These are phyloP conservation scores for Drosophila seguyi DNA, from an alignment of 1,140 invertebrate species.

Conservation along the genomic window DNA sequence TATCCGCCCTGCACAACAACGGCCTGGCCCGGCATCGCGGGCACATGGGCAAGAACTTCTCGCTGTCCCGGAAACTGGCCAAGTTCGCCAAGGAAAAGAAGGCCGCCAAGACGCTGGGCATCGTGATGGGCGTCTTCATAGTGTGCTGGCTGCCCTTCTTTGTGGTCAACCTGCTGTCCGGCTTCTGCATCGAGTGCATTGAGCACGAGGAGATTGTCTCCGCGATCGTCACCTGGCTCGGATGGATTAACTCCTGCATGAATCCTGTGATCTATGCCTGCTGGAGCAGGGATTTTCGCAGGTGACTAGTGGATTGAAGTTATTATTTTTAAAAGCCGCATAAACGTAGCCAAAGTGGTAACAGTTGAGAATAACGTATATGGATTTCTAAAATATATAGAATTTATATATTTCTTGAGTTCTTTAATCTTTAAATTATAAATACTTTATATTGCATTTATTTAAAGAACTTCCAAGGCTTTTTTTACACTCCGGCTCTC, in stretches of 20 bases:
- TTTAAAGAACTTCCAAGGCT: too few species aligned
- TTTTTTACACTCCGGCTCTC: background rate
- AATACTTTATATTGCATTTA: too few species aligned
- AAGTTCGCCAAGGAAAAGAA: constrained; percentile 98
- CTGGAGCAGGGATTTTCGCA: constrained; percentile 97
- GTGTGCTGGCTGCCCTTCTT: constrained; percentile 99
- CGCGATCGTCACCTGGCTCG: constrained; percentile 98
- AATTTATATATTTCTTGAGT: too few species aligned
- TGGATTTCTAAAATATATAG: too few species aligned
- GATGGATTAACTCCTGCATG: constrained; percentile 99
- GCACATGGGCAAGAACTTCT: constrained; percentile 92
- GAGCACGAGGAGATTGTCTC: constrained; percentile 95
- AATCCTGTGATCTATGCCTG: constrained; percentile 99
- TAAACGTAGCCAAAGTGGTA: background rate
- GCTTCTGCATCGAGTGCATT: constrained; percentile 95
- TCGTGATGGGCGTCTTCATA: constrained; percentile 99
- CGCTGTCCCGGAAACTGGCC: constrained; percentile 94
- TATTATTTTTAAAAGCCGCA: background rate
- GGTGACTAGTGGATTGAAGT: constrained; percentile 87
- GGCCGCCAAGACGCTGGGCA: constrained; percentile 96
- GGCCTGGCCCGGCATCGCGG: constrained; percentile 87
- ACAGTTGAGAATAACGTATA: too few species aligned
- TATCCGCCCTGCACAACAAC: constrained; percentile 91
- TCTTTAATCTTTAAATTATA: too few species aligned
- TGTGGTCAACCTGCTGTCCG: constrained; percentile 96